Conservation (phyloP, 2,797 vertebrate species). For the Perodicticus potto region DNA sequence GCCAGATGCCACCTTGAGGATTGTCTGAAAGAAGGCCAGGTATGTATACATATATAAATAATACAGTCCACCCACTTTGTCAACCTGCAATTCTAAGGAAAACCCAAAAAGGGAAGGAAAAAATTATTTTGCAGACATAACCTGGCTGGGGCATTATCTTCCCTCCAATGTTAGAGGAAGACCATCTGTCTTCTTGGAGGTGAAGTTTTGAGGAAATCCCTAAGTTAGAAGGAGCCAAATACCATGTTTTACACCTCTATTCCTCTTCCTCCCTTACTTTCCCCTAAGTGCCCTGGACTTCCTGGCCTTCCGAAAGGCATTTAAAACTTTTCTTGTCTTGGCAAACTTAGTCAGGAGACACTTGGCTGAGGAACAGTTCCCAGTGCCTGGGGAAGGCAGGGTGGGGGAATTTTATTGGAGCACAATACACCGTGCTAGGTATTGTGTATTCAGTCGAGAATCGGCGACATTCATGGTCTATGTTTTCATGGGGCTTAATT, state of each 20-base stretch:
- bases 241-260: background rate
- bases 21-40: background rate
- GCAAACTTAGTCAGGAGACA: background rate
- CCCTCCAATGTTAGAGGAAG: background rate
- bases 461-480: background rate
- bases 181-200: background rate
- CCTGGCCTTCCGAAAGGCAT: background rate
- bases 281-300: background rate
- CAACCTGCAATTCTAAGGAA: background rate
- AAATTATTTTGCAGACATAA: background rate
- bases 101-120: background rate
- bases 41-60: background rate
- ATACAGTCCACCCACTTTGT: background rate
- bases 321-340: background rate
- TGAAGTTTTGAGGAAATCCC: background rate
- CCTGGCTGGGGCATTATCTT: background rate
- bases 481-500: background rate
- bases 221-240: background rate
- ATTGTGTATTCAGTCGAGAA: background rate
- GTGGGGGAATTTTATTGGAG: background rate
- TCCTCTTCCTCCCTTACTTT: background rate
- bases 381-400: background rate
- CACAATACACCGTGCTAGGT: background rate
- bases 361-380: background rate
- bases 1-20: background rate